Evolutionary conservation across 2,797 vertebrate species (phyloP).

Genomic region (Triplophysa yarkandensis): DNA sequence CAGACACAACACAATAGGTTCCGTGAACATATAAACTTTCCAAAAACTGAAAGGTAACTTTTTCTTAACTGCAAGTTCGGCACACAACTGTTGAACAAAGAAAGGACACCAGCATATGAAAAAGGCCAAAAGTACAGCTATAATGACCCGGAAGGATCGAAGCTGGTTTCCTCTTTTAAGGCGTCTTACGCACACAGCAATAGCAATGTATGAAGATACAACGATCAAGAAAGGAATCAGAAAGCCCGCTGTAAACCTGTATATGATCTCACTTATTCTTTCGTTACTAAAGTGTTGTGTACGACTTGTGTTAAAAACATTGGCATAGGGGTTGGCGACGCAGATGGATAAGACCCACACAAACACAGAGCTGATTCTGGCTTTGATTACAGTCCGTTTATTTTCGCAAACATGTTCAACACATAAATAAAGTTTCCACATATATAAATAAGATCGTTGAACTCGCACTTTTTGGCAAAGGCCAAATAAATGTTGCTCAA

Average conservation of each 20-base stretch:
- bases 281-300: background rate
- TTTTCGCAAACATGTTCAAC: slow-evolving; percentile 71
- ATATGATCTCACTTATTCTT: too few relatives aligned
- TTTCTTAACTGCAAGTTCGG: too few relatives aligned
- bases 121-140: slow-evolving; percentile 70
- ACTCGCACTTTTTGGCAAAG: too few relatives aligned
- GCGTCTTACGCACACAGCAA: slow-evolving; percentile 58
- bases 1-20: too few relatives aligned
- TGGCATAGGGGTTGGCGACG: slow-evolving; percentile 52
- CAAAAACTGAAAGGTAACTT: too few relatives aligned
- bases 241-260: slow-evolving; percentile 71
- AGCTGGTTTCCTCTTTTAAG: slow-evolving; percentile 50
- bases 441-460: slow-evolving; percentile 58
- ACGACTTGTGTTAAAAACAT: too few relatives aligned
- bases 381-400: slow-evolving; percentile 64
- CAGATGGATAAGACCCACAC: slow-evolving; percentile 62
- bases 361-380: slow-evolving; percentile 46
- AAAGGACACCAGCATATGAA: slow-evolving; percentile 76
- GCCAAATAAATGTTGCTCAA: too few relatives aligned
- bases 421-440: too few relatives aligned
- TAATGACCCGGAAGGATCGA: slow-evolving; percentile 64
- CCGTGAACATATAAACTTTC: too few relatives aligned
- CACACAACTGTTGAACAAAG: too few relatives aligned
- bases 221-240: slow-evolving; percentile 72
- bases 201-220: slow-evolving; percentile 65